Evolutionary conservation across 2,797 vertebrate genomes (phyloP).

Genomic region (Pantherophis alleghaniensis): DNA sequence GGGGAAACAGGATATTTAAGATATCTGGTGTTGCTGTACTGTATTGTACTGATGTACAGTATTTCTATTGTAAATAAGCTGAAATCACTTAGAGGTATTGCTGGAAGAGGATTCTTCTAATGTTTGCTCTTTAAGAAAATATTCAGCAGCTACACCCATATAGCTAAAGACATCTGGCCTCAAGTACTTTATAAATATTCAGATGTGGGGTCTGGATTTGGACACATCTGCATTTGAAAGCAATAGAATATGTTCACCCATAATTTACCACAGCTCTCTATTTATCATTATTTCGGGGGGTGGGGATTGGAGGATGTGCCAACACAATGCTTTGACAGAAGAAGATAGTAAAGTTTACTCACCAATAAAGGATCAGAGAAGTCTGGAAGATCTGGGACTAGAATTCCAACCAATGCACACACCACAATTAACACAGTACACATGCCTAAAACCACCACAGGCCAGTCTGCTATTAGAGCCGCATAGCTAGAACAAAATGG

Average conservation of each 20-base stretch:
- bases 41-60: background rate
- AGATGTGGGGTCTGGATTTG: background rate
- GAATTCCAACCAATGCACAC: conserved; percentile 90
- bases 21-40: background rate
- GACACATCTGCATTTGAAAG: conserved; percentile 14
- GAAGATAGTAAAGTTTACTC: conserved; percentile 60
- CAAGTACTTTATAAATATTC: background rate
- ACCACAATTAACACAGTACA: conserved; percentile 94
- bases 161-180: conserved; percentile 8
- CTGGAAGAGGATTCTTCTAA: background rate
- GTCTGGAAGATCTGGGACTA: conserved; percentile 94
- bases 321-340: background rate
- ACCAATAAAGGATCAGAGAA: conserved; percentile 97
- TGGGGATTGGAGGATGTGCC: background rate
- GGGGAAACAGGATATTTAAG: background rate
- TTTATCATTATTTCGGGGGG: background rate
- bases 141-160: background rate
- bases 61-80: background rate
- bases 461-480: conserved; percentile 95
- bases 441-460: conserved; percentile 93
- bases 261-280: background rate
- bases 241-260: background rate
- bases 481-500: conserved; percentile 80
- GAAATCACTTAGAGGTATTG: background rate
- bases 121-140: conserved; percentile 11